Base-by-base conservation (phyloP, 2,888 invertebrate species). In the Lucinisca nassula region DNA sequence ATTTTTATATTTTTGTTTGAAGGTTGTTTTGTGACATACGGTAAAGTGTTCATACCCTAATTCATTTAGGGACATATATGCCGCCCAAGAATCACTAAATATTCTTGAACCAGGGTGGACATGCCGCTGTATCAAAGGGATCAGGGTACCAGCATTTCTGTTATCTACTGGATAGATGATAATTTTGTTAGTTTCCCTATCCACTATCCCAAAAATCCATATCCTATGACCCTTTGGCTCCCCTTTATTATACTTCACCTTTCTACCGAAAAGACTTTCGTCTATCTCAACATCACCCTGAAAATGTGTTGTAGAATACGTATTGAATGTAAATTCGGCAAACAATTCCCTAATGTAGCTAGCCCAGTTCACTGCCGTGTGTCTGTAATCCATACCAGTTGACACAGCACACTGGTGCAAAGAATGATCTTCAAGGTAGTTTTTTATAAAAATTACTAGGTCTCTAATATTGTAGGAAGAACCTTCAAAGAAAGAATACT, bases 41-140 rank as follows among this genome's bases (percentile, higher is more conserved):
- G 24, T 40, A 27, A 21, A 73, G 40, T 73, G 73, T 40, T 73
- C 21, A 40, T 40, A 73, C 21, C 73, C 73, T 3, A 73, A 10
- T 24, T 73, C n/a, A 24, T 73, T 73, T n/a, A 73, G 27, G 1
- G 1, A 1, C 17, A 38, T n/a, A 27, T 73, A 73, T 3, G n/a
- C 73, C n/a, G 73, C 38, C 73, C 73, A 40, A 40, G 40, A 38
- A 73, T 40, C 73, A 45, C 73, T 73, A 27, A 24, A 73, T n/a
- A 40, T 73, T 45, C 40, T 37, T 30, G 24, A 40, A 14, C 40
- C 40, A 21, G 73, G 73, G 10, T 21, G n/a, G 17, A 40, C 73
- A 40, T 73, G 73, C 27, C 73, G 12, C n/a, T 73, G 73, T 73
- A 73, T 40, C 4, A 73, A n/a, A 45, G 73, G 27, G 6, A 73